phyloP scores from a whole-genome alignment of 2,113 vertebrate genomes.

The Alexandromys fortis region DNA sequence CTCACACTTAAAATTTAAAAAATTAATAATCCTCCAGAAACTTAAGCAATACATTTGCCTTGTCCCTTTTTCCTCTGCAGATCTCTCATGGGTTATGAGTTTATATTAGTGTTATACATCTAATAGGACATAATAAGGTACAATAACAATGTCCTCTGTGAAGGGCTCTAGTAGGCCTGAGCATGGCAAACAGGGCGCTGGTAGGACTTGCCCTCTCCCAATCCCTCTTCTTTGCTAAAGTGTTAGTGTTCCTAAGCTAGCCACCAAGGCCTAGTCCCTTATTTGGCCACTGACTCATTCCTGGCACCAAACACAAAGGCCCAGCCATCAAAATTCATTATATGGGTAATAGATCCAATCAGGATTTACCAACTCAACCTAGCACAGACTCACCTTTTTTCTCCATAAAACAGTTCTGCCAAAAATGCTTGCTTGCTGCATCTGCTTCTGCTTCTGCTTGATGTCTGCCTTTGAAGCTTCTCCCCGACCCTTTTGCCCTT shows the following conservation, averaged over 20 bases:
- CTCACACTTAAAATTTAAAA: neutral
- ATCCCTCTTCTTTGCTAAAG: neutral
- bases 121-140: neutral
- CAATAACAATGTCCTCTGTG: conserved; percentile 74
- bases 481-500: neutral
- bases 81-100: neutral
- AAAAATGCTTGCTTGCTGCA: neutral
- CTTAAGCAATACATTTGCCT: neutral
- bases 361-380: neutral
- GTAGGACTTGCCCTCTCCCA: neutral
- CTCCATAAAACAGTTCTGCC: neutral
- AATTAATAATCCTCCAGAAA: neutral
- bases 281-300: neutral
- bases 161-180: neutral
- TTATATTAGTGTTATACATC: neutral
- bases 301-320: neutral
- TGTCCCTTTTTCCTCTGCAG: neutral
- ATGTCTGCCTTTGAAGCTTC: neutral
- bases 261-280: neutral
- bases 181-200: neutral
- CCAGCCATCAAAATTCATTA: neutral
- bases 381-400: neutral
- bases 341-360: neutral
- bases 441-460: neutral
- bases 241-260: neutral